Base-by-base conservation (phyloP, 2,888 invertebrate genomes). In the Ophion slaviceki region DNA sequence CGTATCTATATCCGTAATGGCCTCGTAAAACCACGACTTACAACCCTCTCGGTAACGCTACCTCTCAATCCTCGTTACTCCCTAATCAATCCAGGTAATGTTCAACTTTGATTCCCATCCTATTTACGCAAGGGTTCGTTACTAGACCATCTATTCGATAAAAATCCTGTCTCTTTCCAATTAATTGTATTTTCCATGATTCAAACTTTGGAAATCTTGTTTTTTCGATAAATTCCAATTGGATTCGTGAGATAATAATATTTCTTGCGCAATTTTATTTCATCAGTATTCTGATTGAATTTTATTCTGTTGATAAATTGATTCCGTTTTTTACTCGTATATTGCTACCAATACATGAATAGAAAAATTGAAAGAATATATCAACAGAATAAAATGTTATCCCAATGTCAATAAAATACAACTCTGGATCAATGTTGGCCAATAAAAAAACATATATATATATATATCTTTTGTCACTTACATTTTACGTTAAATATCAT, bases 21-120 rank as follows among this genome's bases (percentile, higher is more conserved):
- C 53, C 53, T 53, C 53, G 53, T 53, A 53, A 53, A 53, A 53
- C 53, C 53, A 53, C 53, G 53, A 53, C 53, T 53, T 53, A 53
- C 53, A 53, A 53, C 53, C 53, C 17, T 53, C 17, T 53, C 53
- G 53, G 17, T 53, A 53, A 53, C 53, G 53, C 17, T 53, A 17
- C 53, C 53, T 53, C 53, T 53, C 53, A 53, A 53, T 53, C 53
- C 53, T 53, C 17, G 53, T 53, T 53, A 53, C 53, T 53, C 53
- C 53, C 53, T 14, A 53, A 53, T 53, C 53, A 53, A 53, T 53
- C 53, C 53, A 53, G 17, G 53, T 17, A 53, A 53, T 14, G 53
- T 53, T 53, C 53, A 53, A 53, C 53, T 53, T 53, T 53, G 53
- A 53, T 53, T 53, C 14, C 53, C 5, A 53, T 53, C 17, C 17